phyloP scores from a whole-genome alignment of 2,888 invertebrate species.

The Xanthia icteritia region DNA sequence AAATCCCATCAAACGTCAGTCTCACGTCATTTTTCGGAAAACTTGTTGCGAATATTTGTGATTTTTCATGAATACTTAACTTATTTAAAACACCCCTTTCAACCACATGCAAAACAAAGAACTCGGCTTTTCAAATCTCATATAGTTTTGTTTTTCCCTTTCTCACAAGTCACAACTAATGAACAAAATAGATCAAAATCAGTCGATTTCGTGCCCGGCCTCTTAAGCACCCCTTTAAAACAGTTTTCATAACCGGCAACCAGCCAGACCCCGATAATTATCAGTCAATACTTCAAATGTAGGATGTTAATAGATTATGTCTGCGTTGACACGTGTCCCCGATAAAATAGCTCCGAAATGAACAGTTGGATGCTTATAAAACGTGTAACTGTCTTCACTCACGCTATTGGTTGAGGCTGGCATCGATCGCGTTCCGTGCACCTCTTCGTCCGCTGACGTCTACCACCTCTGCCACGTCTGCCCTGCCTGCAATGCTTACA shows the following conservation, averaged over 20 bases:
- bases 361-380: neutral
- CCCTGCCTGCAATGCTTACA: neutral
- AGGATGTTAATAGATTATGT: conserved; percentile 14
- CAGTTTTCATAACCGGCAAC: neutral
- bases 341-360: conserved; percentile 19
- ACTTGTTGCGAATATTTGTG: too few relatives aligned
- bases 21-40: too few relatives aligned
- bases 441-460: conserved; percentile 57
- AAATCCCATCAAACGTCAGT: too few relatives aligned
- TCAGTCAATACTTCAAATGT: conserved; percentile 12
- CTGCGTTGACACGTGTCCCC: conserved; percentile 19
- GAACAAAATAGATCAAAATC: too few relatives aligned
- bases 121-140: too few relatives aligned
- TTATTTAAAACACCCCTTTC: too few relatives aligned
- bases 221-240: neutral
- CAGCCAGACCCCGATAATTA: conserved; percentile 10
- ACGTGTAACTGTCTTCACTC: conserved; percentile 7
- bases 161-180: too few relatives aligned
- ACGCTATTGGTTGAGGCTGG: conserved; percentile 29
- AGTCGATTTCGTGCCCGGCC: too few relatives aligned
- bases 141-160: too few relatives aligned
- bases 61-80: too few relatives aligned
- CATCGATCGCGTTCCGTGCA: conserved; percentile 24
- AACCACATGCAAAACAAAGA: too few relatives aligned
- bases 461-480: conserved; percentile 30